A percentile compares a stretch with the other conserved stretches of the same genome.
phyloP scores from a whole-genome alignment of 2,888 invertebrate genomes.

The Pocota personata region DNA sequence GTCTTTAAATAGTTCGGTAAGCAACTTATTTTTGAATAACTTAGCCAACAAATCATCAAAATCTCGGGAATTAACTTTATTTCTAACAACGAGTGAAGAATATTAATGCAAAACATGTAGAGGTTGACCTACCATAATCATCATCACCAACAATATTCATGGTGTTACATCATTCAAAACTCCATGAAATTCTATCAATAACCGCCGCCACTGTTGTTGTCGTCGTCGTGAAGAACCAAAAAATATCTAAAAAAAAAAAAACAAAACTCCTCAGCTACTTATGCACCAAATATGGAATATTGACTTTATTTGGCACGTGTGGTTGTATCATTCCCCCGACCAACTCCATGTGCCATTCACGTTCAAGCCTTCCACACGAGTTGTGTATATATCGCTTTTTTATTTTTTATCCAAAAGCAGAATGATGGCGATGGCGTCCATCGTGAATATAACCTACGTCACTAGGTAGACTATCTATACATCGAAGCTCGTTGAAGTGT shows the following conservation, averaged over 20 bases:
- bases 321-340: slow-evolving; percentile 8
- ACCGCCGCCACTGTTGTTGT: neutral
- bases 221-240: neutral
- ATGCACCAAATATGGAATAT: slow-evolving; percentile 53
- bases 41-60: too few relatives aligned
- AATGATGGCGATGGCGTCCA: slow-evolving; percentile 34
- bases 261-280: neutral
- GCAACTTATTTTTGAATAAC: too few relatives aligned
- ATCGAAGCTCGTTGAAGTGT: slow-evolving; percentile 37
- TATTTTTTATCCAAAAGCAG: slow-evolving; percentile 41
- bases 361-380: slow-evolving; percentile 25
- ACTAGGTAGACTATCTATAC: slow-evolving; percentile 14
- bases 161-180: slow-evolving; percentile 32
- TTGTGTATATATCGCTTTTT: neutral
- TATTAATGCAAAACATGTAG: neutral
- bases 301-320: slow-evolving; percentile 66
- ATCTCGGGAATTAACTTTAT: too few relatives aligned
- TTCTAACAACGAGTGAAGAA: too few relatives aligned
- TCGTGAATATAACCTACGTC: slow-evolving; percentile 24
- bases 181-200: neutral
- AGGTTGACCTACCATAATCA: neutral
- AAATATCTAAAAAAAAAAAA: neutral
- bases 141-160: neutral
- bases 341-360: slow-evolving; percentile 10
- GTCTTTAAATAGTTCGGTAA: too few relatives aligned